These are phyloP conservation scores for Musca domestica DNA, from an alignment of 1,140 invertebrate species.

Conservation along the genomic window DNA sequence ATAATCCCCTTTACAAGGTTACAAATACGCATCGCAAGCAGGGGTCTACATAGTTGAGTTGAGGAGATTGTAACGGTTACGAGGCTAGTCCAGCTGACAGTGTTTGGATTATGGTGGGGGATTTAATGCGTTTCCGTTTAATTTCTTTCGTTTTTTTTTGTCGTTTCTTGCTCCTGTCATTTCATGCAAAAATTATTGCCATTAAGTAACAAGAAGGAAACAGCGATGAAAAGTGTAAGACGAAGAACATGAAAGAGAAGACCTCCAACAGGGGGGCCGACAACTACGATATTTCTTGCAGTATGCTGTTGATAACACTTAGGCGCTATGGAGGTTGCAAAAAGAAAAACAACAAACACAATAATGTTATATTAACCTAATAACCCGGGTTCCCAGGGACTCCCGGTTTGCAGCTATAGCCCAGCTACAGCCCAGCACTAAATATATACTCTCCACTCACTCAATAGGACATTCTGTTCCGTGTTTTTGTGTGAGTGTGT, in stretches of 20 bases:
- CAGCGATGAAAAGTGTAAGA: too few relatives aligned
- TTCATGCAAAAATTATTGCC: background rate
- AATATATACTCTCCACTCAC: background rate
- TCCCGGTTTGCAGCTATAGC: background rate
- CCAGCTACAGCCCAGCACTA: background rate
- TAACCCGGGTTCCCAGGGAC: background rate
- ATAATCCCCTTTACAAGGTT: too few relatives aligned
- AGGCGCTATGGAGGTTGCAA: background rate
- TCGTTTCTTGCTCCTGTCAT: background rate
- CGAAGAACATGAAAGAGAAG: background rate
- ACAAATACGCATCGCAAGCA: too few relatives aligned
- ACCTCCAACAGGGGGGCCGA: background rate
- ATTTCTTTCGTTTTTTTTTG: background rate
- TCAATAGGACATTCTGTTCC: background rate
- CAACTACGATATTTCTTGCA: too few relatives aligned
- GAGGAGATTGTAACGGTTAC: too few relatives aligned
- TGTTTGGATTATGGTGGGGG: too few relatives aligned
- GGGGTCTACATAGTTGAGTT: too few relatives aligned
- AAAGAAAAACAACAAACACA: background rate
- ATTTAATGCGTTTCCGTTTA: constrained; percentile 13
- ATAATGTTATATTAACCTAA: constrained; percentile 14
- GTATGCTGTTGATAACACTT: background rate
- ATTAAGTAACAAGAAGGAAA: background rate
- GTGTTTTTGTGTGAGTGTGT: background rate
- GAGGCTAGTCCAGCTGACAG: too few relatives aligned